Base-by-base conservation (phyloP, 2,888 invertebrate genomes). In the Leptopilina syphax region DNA sequence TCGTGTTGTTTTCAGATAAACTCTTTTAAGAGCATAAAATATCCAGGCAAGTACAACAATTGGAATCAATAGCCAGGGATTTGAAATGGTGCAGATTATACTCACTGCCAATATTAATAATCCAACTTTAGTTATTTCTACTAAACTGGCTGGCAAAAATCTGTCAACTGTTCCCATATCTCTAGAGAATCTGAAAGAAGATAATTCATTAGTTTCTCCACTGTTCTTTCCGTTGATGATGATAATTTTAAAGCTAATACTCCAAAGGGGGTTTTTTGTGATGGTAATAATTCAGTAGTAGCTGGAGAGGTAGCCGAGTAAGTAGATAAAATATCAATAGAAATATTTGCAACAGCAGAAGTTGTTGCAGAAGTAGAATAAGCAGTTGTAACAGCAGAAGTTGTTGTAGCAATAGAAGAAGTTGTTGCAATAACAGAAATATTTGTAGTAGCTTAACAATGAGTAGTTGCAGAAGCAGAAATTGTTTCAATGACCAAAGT, bases 1-100 rank as follows among this genome's bases (percentile, higher is more conserved):
- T 85, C 97, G 93, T 60, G 97, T 96, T 12, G 97, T 96, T 80
- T 94, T 92, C 77, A 98, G 92, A 92, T 97, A 98, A 91, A 96
- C 94, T 80, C 94, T 93, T 77, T 97, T 92, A 77, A 97, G 92
- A n/a, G 94, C 92, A 89, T 96, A 95, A 93, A 97, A 97, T 67
- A 96, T 92, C 6, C 95, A 84, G 7, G 94, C 94, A 82, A 97
- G 93, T 0, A 95, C 90, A 1, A 95, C 70, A 0, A 96, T 96
- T 8, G 96, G 96, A 67, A 96, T 86, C 65, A 96, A 89, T 80
- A 96, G 93, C 93, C 95, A 94, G 80, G 94, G 95, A 93, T 97
- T 97, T 47, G 97, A 95, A 3, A 95, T 89, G 0, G 94, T 94
- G 10, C 97, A 94, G 10, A 98, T 96, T 8, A 95, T 93, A 3